Conservation (phyloP, 92 coral and sea anemone genomes). For the Porites evermanni region DNA sequence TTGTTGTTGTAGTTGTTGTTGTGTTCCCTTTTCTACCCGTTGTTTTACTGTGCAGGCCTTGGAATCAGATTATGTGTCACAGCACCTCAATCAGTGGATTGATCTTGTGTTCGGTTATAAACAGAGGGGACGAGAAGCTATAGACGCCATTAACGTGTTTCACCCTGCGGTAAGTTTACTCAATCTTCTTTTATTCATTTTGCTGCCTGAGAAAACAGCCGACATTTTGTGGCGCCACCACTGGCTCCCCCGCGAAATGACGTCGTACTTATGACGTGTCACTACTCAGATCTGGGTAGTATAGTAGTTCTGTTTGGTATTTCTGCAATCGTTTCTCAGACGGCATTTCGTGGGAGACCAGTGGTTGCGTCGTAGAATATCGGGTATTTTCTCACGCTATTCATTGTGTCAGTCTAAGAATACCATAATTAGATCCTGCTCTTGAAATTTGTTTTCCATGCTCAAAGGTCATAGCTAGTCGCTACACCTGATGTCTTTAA, state of each 20-base stretch:
- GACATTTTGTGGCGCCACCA: too few relatives aligned
- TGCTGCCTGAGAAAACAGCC: too few relatives aligned
- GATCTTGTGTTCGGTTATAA: slow-evolving; percentile 97
- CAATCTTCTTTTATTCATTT: background rate
- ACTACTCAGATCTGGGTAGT: too few relatives aligned
- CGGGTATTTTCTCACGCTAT: background rate
- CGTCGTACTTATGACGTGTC: too few relatives aligned
- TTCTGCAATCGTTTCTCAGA: background rate
- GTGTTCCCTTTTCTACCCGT: background rate
- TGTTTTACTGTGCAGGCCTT: slow-evolving; percentile 23
- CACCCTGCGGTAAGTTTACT: slow-evolving; percentile 92
- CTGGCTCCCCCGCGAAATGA: too few relatives aligned
- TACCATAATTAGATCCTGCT: too few relatives aligned
- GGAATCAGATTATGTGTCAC: slow-evolving; percentile 93
- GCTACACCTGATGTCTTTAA: too few relatives aligned
- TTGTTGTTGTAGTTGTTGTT: too few relatives aligned
- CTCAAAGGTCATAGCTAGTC: too few relatives aligned
- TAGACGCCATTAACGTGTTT: slow-evolving; percentile 94
- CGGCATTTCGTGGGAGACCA: too few relatives aligned
- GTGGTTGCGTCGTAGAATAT: background rate
- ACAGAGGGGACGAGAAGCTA: slow-evolving; percentile 93
- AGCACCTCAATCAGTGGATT: slow-evolving; percentile 84
- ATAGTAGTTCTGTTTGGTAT: background rate
- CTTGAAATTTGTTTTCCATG: too few relatives aligned
- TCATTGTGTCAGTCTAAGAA: too few relatives aligned